Base-by-base conservation (phyloP, 2,113 vertebrate genomes). In the Opisthocomus hoazin region DNA sequence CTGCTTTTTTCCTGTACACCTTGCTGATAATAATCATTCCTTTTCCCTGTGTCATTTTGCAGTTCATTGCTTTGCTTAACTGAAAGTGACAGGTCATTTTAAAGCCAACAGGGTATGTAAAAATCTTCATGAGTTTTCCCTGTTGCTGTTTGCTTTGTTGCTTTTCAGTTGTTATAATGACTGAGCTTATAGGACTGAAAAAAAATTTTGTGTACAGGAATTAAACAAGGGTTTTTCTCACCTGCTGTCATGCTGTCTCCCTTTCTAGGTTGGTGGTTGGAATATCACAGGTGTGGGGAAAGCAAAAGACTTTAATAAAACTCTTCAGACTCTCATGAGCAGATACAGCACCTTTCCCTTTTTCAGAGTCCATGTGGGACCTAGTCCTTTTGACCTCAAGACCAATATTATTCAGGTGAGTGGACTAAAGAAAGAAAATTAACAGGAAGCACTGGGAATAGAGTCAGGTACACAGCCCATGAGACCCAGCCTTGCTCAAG, bases 301-400 rank as follows among this genome's bases (percentile, higher is more conserved):
- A 92, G 77, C 78, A 60, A 97, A 97, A 6, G 98, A 99, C 89
- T 99, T 99, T 94, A 99, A 99, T 97, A 92, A 97, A 93, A 99
- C 98, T 43, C 98, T 99, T 92, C 97, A 93, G 68, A 91, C 97
- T 53, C 96, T 99, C 63, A 99, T 99, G 99, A 98, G 98, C 93
- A 98, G 97, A 87, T 99, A 99, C 50, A 97, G 75, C 86, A 98
- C 99, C 34, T 99, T 99, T 85, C 99, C 99, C 6, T 99, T 99
- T 97, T 99, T 99, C 97, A 99, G 87, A 96, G 97, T 99, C 63
- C 97, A 96, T 29, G 97, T 99, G 83, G 98, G 97, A 66, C 98
- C 97, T 92, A 98, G 97, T 95, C 97, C 97, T 24, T 94, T 68
- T 48, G 97, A 98, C 90, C 91, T 81, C 21, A 86, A 97, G 75